Evolutionary conservation across 2,113 vertebrate genomes (phyloP).

Genomic region (Tachysurus vachellii): DNA sequence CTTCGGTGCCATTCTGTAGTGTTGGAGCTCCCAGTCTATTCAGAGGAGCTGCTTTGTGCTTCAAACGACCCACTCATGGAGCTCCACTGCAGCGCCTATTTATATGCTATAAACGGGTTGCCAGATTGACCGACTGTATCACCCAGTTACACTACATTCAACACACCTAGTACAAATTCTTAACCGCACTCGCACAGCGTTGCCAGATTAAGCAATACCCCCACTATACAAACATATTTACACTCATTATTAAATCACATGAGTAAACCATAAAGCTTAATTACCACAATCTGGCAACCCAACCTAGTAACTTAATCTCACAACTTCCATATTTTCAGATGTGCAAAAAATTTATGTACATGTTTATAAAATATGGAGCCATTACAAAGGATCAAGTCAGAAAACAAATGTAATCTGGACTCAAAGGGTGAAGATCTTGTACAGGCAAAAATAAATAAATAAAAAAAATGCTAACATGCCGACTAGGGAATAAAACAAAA

Average conservation of each 20-base stretch:
- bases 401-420: background rate
- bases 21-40: conserved; percentile 22
- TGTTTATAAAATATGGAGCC: background rate
- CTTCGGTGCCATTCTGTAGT: conserved; percentile 65
- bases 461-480: background rate
- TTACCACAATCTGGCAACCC: background rate
- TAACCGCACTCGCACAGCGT: background rate
- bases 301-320: too few relatives aligned
- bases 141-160: too few relatives aligned
- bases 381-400: background rate
- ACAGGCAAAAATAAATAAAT: background rate
- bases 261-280: too few relatives aligned
- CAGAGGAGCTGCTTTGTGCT: conserved; percentile 16
- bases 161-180: background rate
- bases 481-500: background rate
- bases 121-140: background rate
- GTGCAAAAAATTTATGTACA: too few relatives aligned
- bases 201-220: background rate
- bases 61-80: background rate
- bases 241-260: background rate
- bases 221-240: too few relatives aligned
- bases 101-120: conserved; percentile 11
- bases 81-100: conserved; percentile 19
- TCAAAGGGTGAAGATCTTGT: background rate
- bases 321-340: background rate